Base-by-base conservation (phyloP, 2,797 vertebrate genomes). In the Enteromius radiatus region DNA sequence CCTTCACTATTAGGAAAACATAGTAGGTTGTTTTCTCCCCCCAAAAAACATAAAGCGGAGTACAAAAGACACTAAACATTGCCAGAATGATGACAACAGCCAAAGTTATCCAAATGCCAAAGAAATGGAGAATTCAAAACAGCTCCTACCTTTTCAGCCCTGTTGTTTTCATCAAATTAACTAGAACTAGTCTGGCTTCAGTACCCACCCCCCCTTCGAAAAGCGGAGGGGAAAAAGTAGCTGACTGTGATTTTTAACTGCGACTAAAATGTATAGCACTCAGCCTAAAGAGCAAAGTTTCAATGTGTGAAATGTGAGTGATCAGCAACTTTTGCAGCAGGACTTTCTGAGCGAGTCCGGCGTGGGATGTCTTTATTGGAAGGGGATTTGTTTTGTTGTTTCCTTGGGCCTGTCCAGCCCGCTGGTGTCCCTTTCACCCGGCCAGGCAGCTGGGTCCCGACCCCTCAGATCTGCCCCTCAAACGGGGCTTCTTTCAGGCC, bases 381-480 rank as follows among this genome's bases (percentile, higher is more conserved):
- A 92, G 89, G 78, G 89, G 92, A 84, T 87, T 90, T 86, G 86
- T 93, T 93, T 96, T 95, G 94, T 96, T 94, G 90, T 96, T 96
- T 97, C 95, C 96, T 94, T 91, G 93, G 95, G 96, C 95, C 95
- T 94, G 96, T 95, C 95, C 95, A 95, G 95, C 94, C 95, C 94
- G 95, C 97, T 94, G 94, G 94, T 97, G 96, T 96, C 95, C 94
- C 95, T 96, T 96, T 96, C 94, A 96, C 95, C 96, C 95, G 95
- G 95, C 92, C 94, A 88, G 93, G 96, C 97, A 98, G 98, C 97
- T 98, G 97, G 97, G 96, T 93, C 94, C 95, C 98, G 97, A 99
- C 98, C 98, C 95, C 95, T 95, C 95, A 93, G 93, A 95, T 95
- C 94, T 94, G 92, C 95, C 94, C 92, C 94, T 90, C 94, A 95